Conservation (phyloP, 2,888 invertebrate species). For the Acanthosoma haemorrhoidale region DNA sequence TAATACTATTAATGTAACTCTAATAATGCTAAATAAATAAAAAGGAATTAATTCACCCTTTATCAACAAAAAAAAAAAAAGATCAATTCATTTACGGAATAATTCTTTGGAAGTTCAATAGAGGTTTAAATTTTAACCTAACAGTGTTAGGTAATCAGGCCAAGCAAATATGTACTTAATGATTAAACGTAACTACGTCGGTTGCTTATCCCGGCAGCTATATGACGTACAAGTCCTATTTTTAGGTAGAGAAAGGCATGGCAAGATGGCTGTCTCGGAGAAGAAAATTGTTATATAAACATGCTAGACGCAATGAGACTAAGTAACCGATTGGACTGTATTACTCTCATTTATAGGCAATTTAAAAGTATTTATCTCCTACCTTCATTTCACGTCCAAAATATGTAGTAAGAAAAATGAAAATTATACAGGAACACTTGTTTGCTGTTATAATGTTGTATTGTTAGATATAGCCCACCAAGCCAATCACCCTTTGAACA, state of each 20-base stretch:
- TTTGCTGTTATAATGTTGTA: constrained; percentile 29
- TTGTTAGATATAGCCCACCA: constrained; percentile 31
- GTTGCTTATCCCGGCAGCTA: not conserved
- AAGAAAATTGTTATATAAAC: constrained; percentile 21
- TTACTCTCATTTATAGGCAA: constrained; percentile 29
- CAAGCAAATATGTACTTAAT: not conserved
- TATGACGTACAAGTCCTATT: constrained; percentile 18
- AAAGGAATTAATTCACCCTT: too few species aligned
- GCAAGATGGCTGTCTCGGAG: constrained; percentile 23
- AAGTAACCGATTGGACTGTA: constrained; percentile 15
- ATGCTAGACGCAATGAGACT: constrained; percentile 24
- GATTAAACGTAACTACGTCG: not conserved
- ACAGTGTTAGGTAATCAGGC: not conserved
- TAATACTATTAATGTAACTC: not conserved
- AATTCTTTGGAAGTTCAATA: not conserved
- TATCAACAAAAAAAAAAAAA: not conserved
- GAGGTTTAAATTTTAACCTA: not conserved
- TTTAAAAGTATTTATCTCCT: constrained; percentile 30
- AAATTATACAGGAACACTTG: constrained; percentile 27
- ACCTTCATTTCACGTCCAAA: constrained; percentile 30
- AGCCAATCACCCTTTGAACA: constrained; percentile 26
- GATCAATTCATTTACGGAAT: not conserved
- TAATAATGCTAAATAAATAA: not conserved
- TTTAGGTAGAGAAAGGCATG: constrained; percentile 23
- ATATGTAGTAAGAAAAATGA: constrained; percentile 21